These are phyloP conservation scores for Nomada ruficornis DNA, from an alignment of 2,888 invertebrate species.

Conservation along the genomic window DNA sequence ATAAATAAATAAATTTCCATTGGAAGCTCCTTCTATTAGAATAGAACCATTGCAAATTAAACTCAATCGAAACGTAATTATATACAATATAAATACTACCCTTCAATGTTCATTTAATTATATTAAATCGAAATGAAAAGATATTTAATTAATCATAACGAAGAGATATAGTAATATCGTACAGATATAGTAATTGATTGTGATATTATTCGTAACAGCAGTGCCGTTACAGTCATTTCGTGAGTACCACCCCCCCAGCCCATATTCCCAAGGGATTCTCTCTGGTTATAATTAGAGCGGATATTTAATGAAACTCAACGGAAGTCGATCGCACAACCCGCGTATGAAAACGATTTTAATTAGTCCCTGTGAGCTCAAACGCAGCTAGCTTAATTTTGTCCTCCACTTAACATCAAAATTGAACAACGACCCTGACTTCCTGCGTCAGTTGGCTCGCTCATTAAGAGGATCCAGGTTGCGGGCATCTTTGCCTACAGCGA, in stretches of 20 bases:
- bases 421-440: constrained; percentile 41
- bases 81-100: too few relatives aligned
- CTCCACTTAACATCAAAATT: constrained; percentile 51
- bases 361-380: constrained; percentile 37
- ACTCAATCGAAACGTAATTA: too few relatives aligned
- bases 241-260: not conserved
- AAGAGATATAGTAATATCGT: too few relatives aligned
- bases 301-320: constrained; percentile 48
- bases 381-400: constrained; percentile 47
- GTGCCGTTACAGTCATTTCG: not conserved
- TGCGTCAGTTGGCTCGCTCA: constrained; percentile 51
- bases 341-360: constrained; percentile 53
- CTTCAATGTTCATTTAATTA: not conserved
- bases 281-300: constrained; percentile 40
- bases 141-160: not conserved
- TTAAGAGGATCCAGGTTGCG: constrained; percentile 48
- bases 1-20: too few relatives aligned
- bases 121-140: not conserved
- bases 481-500: constrained; percentile 31
- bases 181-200: constrained; percentile 28
- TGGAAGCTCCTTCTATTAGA: too few relatives aligned
- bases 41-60: too few relatives aligned
- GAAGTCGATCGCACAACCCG: constrained; percentile 33
- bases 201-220: constrained; percentile 6
- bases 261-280: not conserved